Percentiles rank a stretch among this genome's conserved stretches.
Conservation (phyloP, 2,797 vertebrate genomes). For the Meda fulgida region DNA sequence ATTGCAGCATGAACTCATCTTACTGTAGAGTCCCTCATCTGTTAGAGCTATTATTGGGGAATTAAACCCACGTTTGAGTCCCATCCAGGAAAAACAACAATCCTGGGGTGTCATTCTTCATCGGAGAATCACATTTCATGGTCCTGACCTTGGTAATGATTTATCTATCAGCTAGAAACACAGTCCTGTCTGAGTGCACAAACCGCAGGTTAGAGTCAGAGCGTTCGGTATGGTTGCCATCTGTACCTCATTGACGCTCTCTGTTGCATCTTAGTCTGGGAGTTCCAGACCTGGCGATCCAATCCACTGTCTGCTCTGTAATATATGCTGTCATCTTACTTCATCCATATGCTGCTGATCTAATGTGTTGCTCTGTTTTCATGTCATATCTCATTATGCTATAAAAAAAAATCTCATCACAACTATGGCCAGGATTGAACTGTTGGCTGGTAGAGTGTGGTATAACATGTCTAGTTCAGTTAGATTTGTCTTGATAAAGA, state of each 20-base stretch:
- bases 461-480: neutral
- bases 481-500: neutral
- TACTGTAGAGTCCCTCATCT: conserved; percentile 42
- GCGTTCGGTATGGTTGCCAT: conserved; percentile 36
- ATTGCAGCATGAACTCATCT: conserved; percentile 33
- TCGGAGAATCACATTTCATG: conserved; percentile 40
- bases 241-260: conserved; percentile 47
- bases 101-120: conserved; percentile 44
- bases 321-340: conserved; percentile 32
- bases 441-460: neutral
- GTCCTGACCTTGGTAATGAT: conserved; percentile 41
- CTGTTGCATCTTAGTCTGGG: conserved; percentile 38
- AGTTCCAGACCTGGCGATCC: conserved; percentile 41
- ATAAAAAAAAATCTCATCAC: neutral
- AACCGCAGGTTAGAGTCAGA: conserved; percentile 45
- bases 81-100: conserved; percentile 45
- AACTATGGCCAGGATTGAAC: neutral
- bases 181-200: conserved; percentile 28
- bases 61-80: neutral
- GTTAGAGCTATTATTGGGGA: conserved; percentile 42
- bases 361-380: conserved; percentile 27
- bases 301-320: conserved; percentile 16
- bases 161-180: conserved; percentile 50
- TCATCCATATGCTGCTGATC: conserved; percentile 2
- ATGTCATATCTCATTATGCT: conserved; percentile 22